Evolutionary conservation across 2,888 invertebrate species (phyloP), one percentile per base, ranked within the genome.

Genomic region (Geophilus truncorum): DNA sequence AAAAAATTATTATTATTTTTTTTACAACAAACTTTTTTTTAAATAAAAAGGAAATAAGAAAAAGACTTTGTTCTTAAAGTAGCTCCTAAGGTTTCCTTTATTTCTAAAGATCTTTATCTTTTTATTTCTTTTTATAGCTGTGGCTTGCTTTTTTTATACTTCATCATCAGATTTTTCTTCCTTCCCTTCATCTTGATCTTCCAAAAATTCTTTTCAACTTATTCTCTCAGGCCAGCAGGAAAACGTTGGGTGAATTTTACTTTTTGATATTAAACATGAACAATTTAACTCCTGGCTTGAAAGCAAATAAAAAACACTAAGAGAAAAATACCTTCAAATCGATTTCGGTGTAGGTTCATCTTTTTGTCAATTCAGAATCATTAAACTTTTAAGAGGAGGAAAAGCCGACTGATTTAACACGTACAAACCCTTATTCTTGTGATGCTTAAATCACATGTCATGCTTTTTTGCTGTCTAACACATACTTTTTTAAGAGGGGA

Each of bases 181-280:
- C 9, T 32, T 32, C 9, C 9, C 9, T 32, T 32, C 32, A 9
- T 32, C 9, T 1, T 7, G 18, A 51, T 51, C 51, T 51, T 1
- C 18, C 18, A 70, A 70, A 70, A 70, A 70, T 70, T 70, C 28
- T 15, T 28, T 70, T 28, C 25, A 70, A 25, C 15, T 70, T 70
- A 28, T 70, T 28, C 23, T 70, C 28, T 70, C 25, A 25, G 70
- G 70, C 70, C 23, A 70, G 2, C 25, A 70, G n/a, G 28, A 70
- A n/a, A 70, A 70, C 70, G 70, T 70, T 70, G 70, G 70, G 28
- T 70, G 70, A 70, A 70, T 70, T 70, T 70, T 28, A 70, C 51
- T 51, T 51, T 51, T 51, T 51, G 70, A 70, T 70, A 70, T 51
- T 21, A 23, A 62, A 70, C 25, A 25, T 70, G 70, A 70, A 70